Evolutionary conservation across 2,113 vertebrate species (phyloP).

Genomic region (Zapornia atra): DNA sequence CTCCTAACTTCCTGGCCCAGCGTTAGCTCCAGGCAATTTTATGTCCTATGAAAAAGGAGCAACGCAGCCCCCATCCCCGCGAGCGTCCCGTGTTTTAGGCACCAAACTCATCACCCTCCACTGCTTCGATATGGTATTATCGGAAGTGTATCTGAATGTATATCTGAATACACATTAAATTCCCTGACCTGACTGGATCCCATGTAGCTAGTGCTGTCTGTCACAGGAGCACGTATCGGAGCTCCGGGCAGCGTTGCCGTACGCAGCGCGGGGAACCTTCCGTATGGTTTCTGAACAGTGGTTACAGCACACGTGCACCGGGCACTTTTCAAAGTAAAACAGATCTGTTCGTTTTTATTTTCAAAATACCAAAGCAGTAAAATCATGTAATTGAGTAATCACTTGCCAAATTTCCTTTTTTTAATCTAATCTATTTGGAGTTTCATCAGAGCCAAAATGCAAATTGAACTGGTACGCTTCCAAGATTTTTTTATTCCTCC

Average conservation of each 20-base stretch:
- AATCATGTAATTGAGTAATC: conserved; percentile 82
- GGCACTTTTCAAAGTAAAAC: conserved; percentile 76
- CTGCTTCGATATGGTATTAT: neutral
- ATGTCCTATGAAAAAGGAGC: neutral
- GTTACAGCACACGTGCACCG: conserved; percentile 59
- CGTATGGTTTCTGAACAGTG: conserved; percentile 62
- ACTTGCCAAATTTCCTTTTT: conserved; percentile 82
- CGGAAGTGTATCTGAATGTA: neutral
- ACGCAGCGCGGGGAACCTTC: neutral
- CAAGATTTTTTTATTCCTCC: conserved; percentile 46
- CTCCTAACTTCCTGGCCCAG: neutral
- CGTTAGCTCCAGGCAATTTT: neutral
- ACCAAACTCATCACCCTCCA: neutral
- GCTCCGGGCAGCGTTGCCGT: neutral
- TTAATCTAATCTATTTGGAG: conserved; percentile 82
- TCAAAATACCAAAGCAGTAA: conserved; percentile 80
- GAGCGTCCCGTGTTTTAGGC: neutral
- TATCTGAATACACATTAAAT: neutral
- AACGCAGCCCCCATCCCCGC: neutral
- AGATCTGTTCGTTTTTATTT: conserved; percentile 70
- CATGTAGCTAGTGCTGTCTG: neutral
- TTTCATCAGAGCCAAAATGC: conserved; percentile 79
- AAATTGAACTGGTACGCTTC: conserved; percentile 78
- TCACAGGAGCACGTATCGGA: neutral
- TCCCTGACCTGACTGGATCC: neutral